Evolutionary conservation across 2,888 invertebrate species (phyloP).

Genomic region (Phyllotreta cruciferae): DNA sequence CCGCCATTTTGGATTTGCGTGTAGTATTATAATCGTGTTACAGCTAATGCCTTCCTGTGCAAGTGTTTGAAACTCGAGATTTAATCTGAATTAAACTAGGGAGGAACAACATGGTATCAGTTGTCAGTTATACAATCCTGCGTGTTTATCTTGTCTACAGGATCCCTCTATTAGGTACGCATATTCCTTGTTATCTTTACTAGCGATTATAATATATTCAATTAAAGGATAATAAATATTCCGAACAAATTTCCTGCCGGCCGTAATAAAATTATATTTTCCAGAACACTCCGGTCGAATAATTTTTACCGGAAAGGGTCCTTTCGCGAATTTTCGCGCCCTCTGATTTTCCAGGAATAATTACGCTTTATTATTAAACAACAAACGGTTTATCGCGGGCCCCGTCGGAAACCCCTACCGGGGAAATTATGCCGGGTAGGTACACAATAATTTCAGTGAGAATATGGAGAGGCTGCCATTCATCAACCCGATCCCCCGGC

Average conservation of each 20-base stretch:
- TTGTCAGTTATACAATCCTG: too few species aligned
- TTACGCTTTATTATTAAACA: slow-evolving; percentile 25
- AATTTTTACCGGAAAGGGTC: not conserved
- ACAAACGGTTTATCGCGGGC: slow-evolving; percentile 20
- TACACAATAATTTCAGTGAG: slow-evolving; percentile 15
- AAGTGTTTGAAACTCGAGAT: slow-evolving; percentile 7
- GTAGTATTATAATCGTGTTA: slow-evolving; percentile 9
- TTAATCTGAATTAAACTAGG: slow-evolving; percentile 1
- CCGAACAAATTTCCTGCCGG: not conserved
- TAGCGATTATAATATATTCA: too few species aligned
- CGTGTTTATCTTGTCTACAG: too few species aligned
- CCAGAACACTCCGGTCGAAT: not conserved
- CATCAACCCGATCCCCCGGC: slow-evolving; percentile 5
- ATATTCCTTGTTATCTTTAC: too few species aligned
- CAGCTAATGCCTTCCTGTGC: not conserved
- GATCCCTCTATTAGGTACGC: too few species aligned
- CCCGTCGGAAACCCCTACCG: slow-evolving; percentile 14
- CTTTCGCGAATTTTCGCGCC: slow-evolving; percentile 8
- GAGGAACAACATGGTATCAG: not conserved
- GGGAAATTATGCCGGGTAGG: slow-evolving; percentile 19
- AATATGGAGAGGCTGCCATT: slow-evolving; percentile 15
- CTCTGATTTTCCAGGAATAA: slow-evolving; percentile 22
- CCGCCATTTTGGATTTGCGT: slow-evolving; percentile 10
- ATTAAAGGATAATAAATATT: too few species aligned
- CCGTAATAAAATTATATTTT: not conserved